Base-by-base conservation (phyloP, 2,113 vertebrate species). In the Rhea pennata region DNA sequence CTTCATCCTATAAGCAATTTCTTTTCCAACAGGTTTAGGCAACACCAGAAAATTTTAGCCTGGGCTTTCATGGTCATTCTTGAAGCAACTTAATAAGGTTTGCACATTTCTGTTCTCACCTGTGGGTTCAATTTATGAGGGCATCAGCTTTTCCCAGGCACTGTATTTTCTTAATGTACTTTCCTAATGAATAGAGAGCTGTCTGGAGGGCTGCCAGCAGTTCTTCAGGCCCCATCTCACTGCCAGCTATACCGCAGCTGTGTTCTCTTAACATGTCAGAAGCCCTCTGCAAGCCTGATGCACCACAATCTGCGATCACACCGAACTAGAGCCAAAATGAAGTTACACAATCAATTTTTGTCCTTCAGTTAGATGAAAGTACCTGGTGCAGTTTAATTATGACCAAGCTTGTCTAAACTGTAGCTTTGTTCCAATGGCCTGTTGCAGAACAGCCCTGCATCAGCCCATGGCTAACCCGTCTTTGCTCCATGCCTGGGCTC, bases 221-320 rank as follows among this genome's bases (percentile, higher is more conserved):
- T 16, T 40, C n/a, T n/a, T 42, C 23, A 7, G 2, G 20, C 13
- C 12, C 19, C 48, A 12, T 20, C 21, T 42, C 27, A 14, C 27
- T 15, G 7, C 54, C 33, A 1, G 3, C 40, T 12, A 13, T 1
- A 4, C 40, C 64, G 26, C 2, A 3, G 12, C 44, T 4, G 5
- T 23, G 31, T 39, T 33, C 36, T 65, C 58, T 23, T 12, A 36
- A 10, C 16, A 23, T 5, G 29, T 26, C 21, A 40, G n/a, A 27
- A 69, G 42, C 42, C 65, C 29, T 82, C 46, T 56, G 48, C 50
- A 27, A 76, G 48, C 1, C 33, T 20, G 15, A 71, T 48, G 5
- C 7, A 3, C 6, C 26, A 46, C 44, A 9, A 12, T 26, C 29
- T 4, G 24, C 2, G 5, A 15, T 6, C 42, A 20, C 29, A 7